Evolutionary conservation across 2,888 invertebrate genomes (phyloP), one percentile per base, ranked within the genome.

Genomic region (Drosophila falleni): DNA sequence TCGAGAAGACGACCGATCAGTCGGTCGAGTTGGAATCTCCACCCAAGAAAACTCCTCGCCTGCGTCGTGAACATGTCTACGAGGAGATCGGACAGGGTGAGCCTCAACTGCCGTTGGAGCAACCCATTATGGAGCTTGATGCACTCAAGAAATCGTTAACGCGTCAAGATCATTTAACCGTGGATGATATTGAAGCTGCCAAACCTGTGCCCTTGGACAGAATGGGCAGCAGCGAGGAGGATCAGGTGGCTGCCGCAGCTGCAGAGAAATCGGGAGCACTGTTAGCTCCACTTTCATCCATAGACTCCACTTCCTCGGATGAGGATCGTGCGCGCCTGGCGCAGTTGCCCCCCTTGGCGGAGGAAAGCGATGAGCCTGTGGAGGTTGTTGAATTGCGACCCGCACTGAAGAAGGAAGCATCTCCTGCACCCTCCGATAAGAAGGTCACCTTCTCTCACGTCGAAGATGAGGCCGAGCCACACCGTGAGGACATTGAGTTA

Each of bases 21-120:
- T 4, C 59, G 0, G 29, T 10, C 1, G 81, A 67, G 13, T n/a
- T 53, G 2, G 84, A 79, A 8, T 68, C 75, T 41, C 89, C 90
- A 15, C 92, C 91, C 11, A 89, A 85, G 73, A 93, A 92, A 72
- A 72, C 91, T 0, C 93, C 93, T 5, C 93, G 94, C 65, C 93
- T 94, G 84, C 94, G 93, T 73, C 94, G 94, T 78, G 95, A 95
- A 72, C 95, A 95, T 85, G 94, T 95, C 67, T 95, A 95, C 75
- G 95, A 95, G 92, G 95, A 95, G 70, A 95, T 95, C 74, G 94
- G 94, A 5, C 89, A 83, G 23, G 47, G 53, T 3, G 78, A 75
- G 10, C 26, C 56, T 11, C 72, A 42, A 23, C 59, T 55, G 19
- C 64, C 29, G 19, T 42, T 89, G 15, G 90, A 89, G 10, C 81